Conservation (phyloP, 2,888 invertebrate species). For the Neoscelio sp. region DNA sequence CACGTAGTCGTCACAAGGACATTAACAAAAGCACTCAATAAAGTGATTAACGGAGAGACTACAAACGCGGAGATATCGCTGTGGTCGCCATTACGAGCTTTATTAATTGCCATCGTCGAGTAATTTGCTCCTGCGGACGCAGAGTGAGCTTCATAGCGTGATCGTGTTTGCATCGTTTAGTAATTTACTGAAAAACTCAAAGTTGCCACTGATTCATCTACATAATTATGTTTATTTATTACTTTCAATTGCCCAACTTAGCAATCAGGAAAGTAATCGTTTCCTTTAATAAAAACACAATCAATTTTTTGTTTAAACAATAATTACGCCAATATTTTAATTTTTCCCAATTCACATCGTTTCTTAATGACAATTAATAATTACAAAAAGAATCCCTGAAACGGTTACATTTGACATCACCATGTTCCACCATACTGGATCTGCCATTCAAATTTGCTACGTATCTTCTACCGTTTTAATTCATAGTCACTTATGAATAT, state of each 20-base stretch:
- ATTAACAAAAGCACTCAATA: conserved; percentile 81
- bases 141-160: conserved; percentile 59
- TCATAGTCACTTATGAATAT: too few relatives aligned
- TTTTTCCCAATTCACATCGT: too few relatives aligned
- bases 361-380: too few relatives aligned
- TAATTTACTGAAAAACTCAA: conserved; percentile 56
- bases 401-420: too few relatives aligned
- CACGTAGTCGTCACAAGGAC: conserved; percentile 70
- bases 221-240: conserved; percentile 52
- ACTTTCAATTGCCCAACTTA: background rate
- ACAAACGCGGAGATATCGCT: conserved; percentile 71
- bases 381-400: too few relatives aligned
- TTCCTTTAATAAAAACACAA: too few relatives aligned
- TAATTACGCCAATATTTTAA: too few relatives aligned
- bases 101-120: conserved; percentile 82
- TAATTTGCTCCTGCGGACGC: conserved; percentile 77
- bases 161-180: conserved; percentile 64
- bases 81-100: conserved; percentile 79
- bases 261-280: too few relatives aligned
- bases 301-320: too few relatives aligned
- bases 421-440: too few relatives aligned
- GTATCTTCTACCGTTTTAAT: too few relatives aligned
- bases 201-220: conserved; percentile 24
- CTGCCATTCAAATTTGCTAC: too few relatives aligned
- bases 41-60: conserved; percentile 80